Conservation (phyloP, 2,113 vertebrate genomes). For the Accipiter virgatus region DNA sequence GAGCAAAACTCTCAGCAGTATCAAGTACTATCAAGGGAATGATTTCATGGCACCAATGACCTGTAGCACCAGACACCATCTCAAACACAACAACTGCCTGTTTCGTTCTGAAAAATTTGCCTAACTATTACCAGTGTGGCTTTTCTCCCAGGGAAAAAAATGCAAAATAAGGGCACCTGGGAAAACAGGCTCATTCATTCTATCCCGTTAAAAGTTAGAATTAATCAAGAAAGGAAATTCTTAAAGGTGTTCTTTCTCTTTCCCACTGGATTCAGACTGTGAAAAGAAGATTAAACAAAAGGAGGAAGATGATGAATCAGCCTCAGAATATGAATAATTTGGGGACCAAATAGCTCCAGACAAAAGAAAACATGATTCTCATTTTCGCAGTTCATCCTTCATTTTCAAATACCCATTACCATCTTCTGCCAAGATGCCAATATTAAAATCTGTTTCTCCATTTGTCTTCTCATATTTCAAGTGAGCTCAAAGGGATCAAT, state of each 20-base stretch:
- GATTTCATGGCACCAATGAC: not conserved
- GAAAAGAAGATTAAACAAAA: conserved; percentile 16
- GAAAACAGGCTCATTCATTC: not conserved
- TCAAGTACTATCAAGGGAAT: not conserved
- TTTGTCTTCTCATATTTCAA: conserved; percentile 9
- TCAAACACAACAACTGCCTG: not conserved
- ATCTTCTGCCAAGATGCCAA: conserved; percentile 9
- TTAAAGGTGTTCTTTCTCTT: conserved; percentile 13
- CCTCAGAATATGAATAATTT: conserved; percentile 32
- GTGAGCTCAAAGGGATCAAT: not conserved
- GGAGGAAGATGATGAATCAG: conserved; percentile 7
- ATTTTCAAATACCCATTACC: not conserved
- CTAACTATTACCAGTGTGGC: not conserved
- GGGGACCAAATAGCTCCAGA: not conserved
- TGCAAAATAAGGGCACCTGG: not conserved
- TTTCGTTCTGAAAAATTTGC: not conserved
- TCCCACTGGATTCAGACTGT: not conserved
- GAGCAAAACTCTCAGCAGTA: not conserved
- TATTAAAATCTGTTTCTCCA: conserved; percentile 48
- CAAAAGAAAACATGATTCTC: not conserved
- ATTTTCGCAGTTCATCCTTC: conserved; percentile 26
- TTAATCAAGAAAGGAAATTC: conserved; percentile 27
- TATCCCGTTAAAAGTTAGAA: not conserved
- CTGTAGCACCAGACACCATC: not conserved
- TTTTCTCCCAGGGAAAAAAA: not conserved